phyloP scores from a whole-genome alignment of 2,888 invertebrate genomes.

The Biston betularia region DNA sequence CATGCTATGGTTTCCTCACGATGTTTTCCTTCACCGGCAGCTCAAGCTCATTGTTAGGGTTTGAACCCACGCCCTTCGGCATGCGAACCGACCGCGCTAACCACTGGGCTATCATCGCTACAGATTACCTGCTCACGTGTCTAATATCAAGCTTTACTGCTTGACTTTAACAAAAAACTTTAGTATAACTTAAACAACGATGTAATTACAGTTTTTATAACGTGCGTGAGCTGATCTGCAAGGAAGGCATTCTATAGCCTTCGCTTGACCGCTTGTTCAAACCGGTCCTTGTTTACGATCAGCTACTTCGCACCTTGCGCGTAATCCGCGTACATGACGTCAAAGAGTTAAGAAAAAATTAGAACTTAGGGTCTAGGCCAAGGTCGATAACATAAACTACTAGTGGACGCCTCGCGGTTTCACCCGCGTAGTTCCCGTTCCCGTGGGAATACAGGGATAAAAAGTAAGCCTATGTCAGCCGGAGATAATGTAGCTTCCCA shows the following conservation, averaged over 20 bases:
- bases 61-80: too few species aligned
- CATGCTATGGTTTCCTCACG: too few species aligned
- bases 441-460: too few species aligned
- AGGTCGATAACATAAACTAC: neutral
- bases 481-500: too few species aligned
- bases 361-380: conserved; percentile 2
- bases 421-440: too few species aligned
- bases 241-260: conserved; percentile 5
- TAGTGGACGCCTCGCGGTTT: too few species aligned
- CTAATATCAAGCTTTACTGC: neutral
- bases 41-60: too few species aligned
- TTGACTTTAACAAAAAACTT: neutral
- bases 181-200: neutral
- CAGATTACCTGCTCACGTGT: neutral
- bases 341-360: conserved; percentile 2
- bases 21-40: too few species aligned
- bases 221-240: conserved; percentile 1
- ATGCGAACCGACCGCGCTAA: too few species aligned
- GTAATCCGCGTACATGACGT: conserved; percentile 3
- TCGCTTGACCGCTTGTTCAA: neutral
- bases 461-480: too few species aligned
- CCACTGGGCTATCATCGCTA: too few species aligned
- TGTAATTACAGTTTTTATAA: conserved; percentile 1
- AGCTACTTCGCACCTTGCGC: neutral
- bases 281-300: conserved; percentile 1